Percentiles rank a stretch among this genome's conserved stretches.
phyloP scores from a whole-genome alignment of 1,140 invertebrate species.

The Cotesia typhae region DNA sequence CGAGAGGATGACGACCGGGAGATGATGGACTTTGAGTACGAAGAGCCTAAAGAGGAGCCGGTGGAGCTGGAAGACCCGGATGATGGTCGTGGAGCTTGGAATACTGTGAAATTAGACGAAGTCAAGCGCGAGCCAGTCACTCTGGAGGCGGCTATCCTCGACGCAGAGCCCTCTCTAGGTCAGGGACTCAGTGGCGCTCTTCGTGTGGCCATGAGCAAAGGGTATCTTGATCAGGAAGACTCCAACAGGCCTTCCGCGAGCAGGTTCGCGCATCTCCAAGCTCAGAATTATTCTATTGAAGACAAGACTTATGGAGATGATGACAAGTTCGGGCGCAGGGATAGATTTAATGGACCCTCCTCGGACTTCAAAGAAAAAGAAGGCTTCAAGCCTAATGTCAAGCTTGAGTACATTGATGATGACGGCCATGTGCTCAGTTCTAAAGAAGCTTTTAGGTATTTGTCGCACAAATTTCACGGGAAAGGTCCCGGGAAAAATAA shows the following conservation, averaged over 20 bases:
- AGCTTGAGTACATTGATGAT: slow-evolving; percentile 98
- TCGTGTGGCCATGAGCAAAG: slow-evolving; percentile 93
- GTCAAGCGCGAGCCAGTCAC: slow-evolving; percentile 57
- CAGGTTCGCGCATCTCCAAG: slow-evolving; percentile 81
- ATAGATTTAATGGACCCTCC: slow-evolving; percentile 85
- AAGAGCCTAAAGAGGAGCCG: slow-evolving; percentile 66
- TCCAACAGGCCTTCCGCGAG: slow-evolving; percentile 76
- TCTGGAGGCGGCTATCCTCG: slow-evolving; percentile 80
- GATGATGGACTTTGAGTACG: slow-evolving; percentile 77
- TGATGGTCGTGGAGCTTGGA: slow-evolving; percentile 74
- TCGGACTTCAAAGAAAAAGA: slow-evolving; percentile 95
- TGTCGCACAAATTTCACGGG: slow-evolving; percentile 98
- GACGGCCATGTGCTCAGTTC: slow-evolving; percentile 87
- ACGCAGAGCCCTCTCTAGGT: slow-evolving; percentile 94
- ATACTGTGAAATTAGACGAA: slow-evolving; percentile 74
- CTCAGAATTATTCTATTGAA: slow-evolving; percentile 95
- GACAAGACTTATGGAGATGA: slow-evolving; percentile 93
- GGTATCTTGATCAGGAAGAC: slow-evolving; percentile 89
- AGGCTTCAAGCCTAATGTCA: slow-evolving; percentile 93
- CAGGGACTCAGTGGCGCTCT: slow-evolving; percentile 92
- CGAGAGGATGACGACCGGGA: slow-evolving; percentile 85
- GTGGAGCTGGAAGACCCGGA: slow-evolving; percentile 64
- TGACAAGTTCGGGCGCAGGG: slow-evolving; percentile 81
- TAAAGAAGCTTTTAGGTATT: slow-evolving; percentile 96
- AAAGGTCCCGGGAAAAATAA: slow-evolving; percentile 99